These are phyloP conservation scores for Lochmaea crataegi DNA, from an alignment of 2,888 invertebrate species.

Conservation along the genomic window DNA sequence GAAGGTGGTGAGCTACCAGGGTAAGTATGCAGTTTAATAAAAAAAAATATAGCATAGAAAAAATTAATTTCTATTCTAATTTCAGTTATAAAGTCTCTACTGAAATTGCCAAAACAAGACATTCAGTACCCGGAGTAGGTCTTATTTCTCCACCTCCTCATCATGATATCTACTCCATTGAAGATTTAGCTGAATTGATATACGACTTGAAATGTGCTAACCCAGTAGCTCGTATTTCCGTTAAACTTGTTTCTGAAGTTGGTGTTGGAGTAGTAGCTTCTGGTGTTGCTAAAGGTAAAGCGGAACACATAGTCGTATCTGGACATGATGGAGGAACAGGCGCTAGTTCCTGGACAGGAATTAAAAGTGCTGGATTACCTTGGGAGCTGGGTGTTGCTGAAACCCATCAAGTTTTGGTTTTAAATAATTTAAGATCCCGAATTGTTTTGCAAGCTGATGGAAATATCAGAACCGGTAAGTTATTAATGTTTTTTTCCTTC, in stretches of 20 bases:
- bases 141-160: slow-evolving; percentile 99
- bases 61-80: slow-evolving; percentile 12
- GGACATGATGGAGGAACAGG: slow-evolving; percentile 99
- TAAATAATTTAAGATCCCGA: slow-evolving; percentile 92
- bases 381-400: slow-evolving; percentile 99
- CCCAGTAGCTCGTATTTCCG: slow-evolving; percentile 93
- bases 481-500: neutral
- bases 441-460: slow-evolving; percentile 97
- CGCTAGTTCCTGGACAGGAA: slow-evolving; percentile 99
- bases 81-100: slow-evolving; percentile 83
- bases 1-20: slow-evolving; percentile 98
- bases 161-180: slow-evolving; percentile 99
- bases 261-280: slow-evolving; percentile 95
- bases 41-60: no score
- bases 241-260: slow-evolving; percentile 98
- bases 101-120: slow-evolving; percentile 94
- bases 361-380: slow-evolving; percentile 96
- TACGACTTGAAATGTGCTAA: slow-evolving; percentile 98
- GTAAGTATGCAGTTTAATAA: slow-evolving; percentile 44
- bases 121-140: slow-evolving; percentile 96
- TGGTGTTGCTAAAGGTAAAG: slow-evolving; percentile 84
- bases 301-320: slow-evolving; percentile 98
- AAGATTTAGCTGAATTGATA: slow-evolving; percentile 97
- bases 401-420: slow-evolving; percentile 95
- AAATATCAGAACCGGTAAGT: slow-evolving; percentile 85